Evolutionary conservation across 2,888 invertebrate species (phyloP).

Genomic region (Andricus quercusramuli): DNA sequence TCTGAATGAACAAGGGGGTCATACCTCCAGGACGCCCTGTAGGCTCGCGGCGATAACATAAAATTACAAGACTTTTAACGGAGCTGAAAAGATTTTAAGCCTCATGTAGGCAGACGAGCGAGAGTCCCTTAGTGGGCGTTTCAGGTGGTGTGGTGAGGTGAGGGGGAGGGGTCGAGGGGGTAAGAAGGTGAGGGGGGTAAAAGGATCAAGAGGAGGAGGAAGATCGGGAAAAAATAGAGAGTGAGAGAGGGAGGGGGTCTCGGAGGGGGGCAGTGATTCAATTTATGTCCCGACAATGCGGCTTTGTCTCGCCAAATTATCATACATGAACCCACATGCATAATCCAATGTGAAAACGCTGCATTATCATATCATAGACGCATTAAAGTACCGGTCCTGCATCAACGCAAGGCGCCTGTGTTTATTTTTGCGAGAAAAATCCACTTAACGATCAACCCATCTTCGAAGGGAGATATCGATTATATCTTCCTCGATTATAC

Average conservation of each 20-base stretch:
- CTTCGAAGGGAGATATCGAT: conserved; percentile 26
- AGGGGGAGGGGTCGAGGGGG: neutral
- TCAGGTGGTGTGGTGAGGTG: neutral
- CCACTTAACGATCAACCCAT: conserved; percentile 34
- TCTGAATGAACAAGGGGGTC: conserved; percentile 22
- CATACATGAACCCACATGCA: conserved; percentile 72
- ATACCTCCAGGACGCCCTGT: conserved; percentile 2
- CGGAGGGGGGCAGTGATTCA: conserved; percentile 66
- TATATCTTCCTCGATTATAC: conserved; percentile 7
- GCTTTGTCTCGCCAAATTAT: conserved; percentile 77
- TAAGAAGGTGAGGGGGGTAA: neutral
- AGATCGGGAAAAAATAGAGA: conserved; percentile 11
- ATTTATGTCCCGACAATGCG: conserved; percentile 75
- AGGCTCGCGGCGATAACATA: conserved; percentile 51
- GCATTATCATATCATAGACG: conserved; percentile 73
- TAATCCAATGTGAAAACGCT: conserved; percentile 60
- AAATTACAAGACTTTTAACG: conserved; percentile 56
- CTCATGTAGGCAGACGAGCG: conserved; percentile 32
- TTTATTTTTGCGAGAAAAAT: conserved; percentile 55
- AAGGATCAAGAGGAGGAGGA: conserved; percentile 3
- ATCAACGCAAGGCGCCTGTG: conserved; percentile 67
- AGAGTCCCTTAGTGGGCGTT: conserved; percentile 27
- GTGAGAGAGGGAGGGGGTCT: neutral
- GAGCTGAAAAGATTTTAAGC: conserved; percentile 49
- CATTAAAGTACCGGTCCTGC: conserved; percentile 66